Percentiles rank a stretch among this genome's conserved stretches.
Conservation (phyloP, 92 coral and sea anemone species). For the Bergia puertoricense region DNA sequence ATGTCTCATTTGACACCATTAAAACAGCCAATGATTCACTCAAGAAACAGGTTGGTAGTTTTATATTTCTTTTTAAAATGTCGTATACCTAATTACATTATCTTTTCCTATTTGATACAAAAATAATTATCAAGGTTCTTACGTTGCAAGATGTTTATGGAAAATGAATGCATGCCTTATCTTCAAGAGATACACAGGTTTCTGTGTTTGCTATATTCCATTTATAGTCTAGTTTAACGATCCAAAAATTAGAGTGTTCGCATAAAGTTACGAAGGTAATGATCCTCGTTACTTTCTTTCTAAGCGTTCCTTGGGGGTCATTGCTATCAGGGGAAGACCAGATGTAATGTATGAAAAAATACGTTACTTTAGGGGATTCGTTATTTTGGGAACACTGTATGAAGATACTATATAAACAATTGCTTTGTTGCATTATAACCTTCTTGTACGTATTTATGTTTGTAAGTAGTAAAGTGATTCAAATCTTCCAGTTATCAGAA, state of each 20-base stretch:
- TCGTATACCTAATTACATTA: no score
- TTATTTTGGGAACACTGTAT: no score
- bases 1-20: slow-evolving; percentile 93
- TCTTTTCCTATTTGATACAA: no score
- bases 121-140: not conserved
- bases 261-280: not conserved
- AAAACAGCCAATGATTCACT: slow-evolving; percentile 91
- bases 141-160: no score
- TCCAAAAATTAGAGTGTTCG: not conserved
- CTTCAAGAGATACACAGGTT: not conserved
- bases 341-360: no score
- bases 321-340: no score
- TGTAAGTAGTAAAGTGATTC: not conserved
- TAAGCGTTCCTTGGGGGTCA: not conserved
- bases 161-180: not conserved
- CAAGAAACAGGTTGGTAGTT: slow-evolving; percentile 80
- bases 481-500: slow-evolving; percentile 68
- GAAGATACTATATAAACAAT: no score
- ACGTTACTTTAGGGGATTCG: no score
- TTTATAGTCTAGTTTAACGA: not conserved
- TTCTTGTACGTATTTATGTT: not conserved
- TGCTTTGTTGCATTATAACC: not conserved
- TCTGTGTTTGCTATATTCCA: not conserved
- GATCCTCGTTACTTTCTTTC: no score
- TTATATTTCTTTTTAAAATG: no score